These are phyloP conservation scores for Tetramorium parvispinum DNA, from an alignment of 1,140 invertebrate species.

Conservation along the genomic window DNA sequence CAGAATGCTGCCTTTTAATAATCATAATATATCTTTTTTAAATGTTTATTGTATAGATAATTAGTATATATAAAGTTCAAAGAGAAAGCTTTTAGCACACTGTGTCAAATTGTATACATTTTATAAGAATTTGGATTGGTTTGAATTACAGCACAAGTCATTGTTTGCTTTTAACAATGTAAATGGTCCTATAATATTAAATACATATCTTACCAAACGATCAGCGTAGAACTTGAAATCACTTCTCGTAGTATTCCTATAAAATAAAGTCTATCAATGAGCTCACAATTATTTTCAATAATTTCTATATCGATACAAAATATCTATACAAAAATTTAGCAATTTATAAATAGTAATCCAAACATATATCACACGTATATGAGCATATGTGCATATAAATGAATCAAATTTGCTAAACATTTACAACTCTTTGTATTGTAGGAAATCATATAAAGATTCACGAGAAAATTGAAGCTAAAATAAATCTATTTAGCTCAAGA, in stretches of 20 bases:
- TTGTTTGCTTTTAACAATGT: neutral
- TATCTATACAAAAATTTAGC: neutral
- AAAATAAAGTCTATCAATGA: conserved; percentile 79
- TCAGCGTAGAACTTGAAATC: conserved; percentile 99
- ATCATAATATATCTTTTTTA: neutral
- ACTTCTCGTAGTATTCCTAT: conserved; percentile 95
- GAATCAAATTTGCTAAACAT: conserved; percentile 15
- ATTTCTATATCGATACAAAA: neutral
- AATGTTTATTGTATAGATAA: neutral
- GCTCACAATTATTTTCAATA: neutral
- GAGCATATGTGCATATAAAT: neutral
- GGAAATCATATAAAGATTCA: neutral
- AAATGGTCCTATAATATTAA: conserved; percentile 7
- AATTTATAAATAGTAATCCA: neutral
- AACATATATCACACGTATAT: neutral
- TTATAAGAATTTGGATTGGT: neutral
- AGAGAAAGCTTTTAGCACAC: neutral
- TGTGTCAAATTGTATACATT: neutral
- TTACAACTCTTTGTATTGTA: neutral
- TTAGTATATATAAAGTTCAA: neutral
- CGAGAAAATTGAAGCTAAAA: neutral
- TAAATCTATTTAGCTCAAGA: neutral
- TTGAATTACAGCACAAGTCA: neutral
- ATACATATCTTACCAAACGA: conserved; percentile 88
- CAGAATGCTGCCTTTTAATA: neutral